Evolutionary conservation across 2,113 vertebrate genomes (phyloP), one percentile per base, ranked within the genome.

Genomic region (Aldabrachelys gigantea): DNA sequence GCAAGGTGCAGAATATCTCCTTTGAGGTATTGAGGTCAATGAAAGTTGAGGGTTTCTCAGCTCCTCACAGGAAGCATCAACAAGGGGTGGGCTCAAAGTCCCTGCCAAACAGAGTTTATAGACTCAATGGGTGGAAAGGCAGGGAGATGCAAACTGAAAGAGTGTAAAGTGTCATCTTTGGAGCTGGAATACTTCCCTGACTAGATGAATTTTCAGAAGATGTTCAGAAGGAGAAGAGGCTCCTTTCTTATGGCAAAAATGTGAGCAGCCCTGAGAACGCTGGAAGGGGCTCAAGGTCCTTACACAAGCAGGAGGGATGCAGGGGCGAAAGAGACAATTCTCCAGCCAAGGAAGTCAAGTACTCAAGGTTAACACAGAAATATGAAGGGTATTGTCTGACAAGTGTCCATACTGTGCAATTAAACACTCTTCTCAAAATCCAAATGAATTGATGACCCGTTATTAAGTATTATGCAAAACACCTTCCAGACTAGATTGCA

Each of bases 181-280:
- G 2, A 65, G 62, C 57, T 76, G 38, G n/a, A 76, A 44, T 44
- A 25, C 21, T 41, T 24, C n/a, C 11, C 22, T 75, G 11, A 72
- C 27, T 3, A 2, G 53, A 24, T 88, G 12, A 62, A 78, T 84
- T 89, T 53, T 41, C 72, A 47, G 17, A 10, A 14, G 5, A 0
- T 59, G 89, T 94, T 91, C 49, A 75, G 82, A 92, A 92, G 6
- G 47, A 69, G 17, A 50, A 81, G n/a, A 41, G 44, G 3, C 41
- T 94, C 81, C 82, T 31, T 27, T 10, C 11, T 76, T 59, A 83
- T 87, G 52, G 8, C 52, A 94, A n/a, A 95, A 56, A 50, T 1
- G 1, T 13, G 0, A 1, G 50, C 21, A 22, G 25, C 44, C 88
- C 72, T 82, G 41, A 24, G 31, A 53, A 5, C 10, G 79, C 75